Evolutionary conservation across 2,113 vertebrate genomes (phyloP).

Genomic region (Rissa tridactyla): DNA sequence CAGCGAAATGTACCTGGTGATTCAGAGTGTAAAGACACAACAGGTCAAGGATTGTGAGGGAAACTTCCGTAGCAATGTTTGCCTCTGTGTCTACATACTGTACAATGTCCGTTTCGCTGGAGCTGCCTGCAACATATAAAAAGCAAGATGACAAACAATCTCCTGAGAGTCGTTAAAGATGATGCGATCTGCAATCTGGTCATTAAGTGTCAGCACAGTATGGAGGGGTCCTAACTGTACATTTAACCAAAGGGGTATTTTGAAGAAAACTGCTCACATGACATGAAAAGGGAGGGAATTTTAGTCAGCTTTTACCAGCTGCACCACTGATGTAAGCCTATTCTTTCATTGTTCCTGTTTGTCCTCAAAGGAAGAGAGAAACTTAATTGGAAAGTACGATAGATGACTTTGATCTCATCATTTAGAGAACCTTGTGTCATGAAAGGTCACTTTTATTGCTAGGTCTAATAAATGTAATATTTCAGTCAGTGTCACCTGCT

Average conservation of each 20-base stretch:
- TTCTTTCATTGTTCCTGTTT: neutral
- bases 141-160: neutral
- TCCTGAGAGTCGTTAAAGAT: neutral
- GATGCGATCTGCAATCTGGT: neutral
- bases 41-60: conserved; percentile 90
- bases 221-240: neutral
- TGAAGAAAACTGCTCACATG: neutral
- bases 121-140: conserved; percentile 67
- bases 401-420: neutral
- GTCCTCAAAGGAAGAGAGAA: neutral
- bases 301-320: neutral
- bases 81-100: conserved; percentile 93
- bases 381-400: neutral
- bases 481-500: neutral
- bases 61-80: conserved; percentile 91
- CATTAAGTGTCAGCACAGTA: neutral
- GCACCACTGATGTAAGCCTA: neutral
- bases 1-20: conserved; percentile 82
- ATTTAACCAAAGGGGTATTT: neutral
- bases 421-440: neutral
- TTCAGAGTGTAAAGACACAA: conserved; percentile 90
- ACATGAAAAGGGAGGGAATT: neutral
- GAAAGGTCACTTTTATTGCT: neutral
- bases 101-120: conserved; percentile 86
- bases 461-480: neutral